Percentiles rank a stretch among this genome's conserved stretches.
Conservation (phyloP, 53 echinoderm and acorn worm species). For the Astropecten irregularis region DNA sequence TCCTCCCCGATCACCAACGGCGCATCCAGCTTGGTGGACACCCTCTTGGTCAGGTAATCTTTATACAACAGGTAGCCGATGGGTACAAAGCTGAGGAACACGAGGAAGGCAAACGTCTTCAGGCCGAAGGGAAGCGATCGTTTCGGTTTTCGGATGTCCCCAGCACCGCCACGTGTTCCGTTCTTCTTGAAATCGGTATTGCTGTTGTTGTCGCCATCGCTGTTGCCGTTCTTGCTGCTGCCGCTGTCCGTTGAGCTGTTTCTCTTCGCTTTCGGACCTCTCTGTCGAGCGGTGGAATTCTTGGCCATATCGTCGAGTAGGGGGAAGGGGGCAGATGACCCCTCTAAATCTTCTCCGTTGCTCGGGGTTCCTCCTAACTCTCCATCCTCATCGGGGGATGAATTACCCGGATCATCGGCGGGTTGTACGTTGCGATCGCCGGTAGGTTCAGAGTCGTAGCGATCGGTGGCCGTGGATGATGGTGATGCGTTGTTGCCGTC, state of each 20-base stretch:
- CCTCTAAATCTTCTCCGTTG: background rate
- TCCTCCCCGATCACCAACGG: constrained; percentile 76
- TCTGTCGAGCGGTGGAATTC: background rate
- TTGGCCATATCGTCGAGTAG: constrained; percentile 17
- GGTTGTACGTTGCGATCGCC: too few relatives aligned
- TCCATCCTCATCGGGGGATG: too few relatives aligned
- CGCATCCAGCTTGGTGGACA: constrained; percentile 76
- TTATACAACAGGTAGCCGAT: constrained; percentile 45
- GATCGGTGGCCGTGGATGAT: too few relatives aligned
- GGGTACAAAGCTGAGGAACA: constrained; percentile 13
- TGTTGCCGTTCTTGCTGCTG: background rate
- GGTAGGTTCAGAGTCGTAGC: too few relatives aligned
- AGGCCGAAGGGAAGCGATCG: constrained; percentile 30
- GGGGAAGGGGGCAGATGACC: too few relatives aligned
- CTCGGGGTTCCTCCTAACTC: too few relatives aligned
- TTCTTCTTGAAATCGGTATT: background rate
- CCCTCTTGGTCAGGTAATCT: constrained; percentile 63
- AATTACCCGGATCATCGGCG: too few relatives aligned
- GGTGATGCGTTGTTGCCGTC: too few relatives aligned
- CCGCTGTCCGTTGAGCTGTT: background rate
- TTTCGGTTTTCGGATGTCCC: background rate
- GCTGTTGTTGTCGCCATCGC: too few relatives aligned
- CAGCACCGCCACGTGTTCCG: constrained; percentile 31
- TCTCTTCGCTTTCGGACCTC: background rate
- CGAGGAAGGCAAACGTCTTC: constrained; percentile 30